Percentiles rank a stretch among this genome's conserved stretches.
These are phyloP conservation scores for Hippoglossus hippoglossus DNA, from an alignment of 2,797 vertebrate species.

Conservation along the genomic window DNA sequence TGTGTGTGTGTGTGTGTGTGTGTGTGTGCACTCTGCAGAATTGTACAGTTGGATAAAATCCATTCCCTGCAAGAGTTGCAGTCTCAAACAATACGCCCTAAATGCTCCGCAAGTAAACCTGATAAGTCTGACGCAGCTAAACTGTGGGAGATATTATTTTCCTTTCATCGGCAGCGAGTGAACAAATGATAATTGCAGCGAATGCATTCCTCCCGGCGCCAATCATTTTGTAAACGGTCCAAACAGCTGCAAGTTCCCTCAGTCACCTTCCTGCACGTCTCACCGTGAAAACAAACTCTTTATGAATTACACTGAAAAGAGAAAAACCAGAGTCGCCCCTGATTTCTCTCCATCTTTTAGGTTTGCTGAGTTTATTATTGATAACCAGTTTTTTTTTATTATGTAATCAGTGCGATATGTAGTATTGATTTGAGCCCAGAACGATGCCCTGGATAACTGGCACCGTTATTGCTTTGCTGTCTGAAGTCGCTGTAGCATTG, in stretches of 20 bases:
- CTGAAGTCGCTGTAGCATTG: background rate
- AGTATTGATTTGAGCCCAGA: slow-evolving; percentile 34
- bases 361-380: slow-evolving; percentile 25
- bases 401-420: slow-evolving; percentile 7
- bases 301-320: background rate
- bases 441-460: background rate
- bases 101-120: slow-evolving; percentile 68
- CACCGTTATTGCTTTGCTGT: background rate
- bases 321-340: background rate
- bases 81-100: slow-evolving; percentile 69
- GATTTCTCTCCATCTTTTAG: background rate
- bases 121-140: slow-evolving; percentile 66
- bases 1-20: too few species aligned
- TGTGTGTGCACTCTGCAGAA: slow-evolving; percentile 29
- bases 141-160: slow-evolving; percentile 65
- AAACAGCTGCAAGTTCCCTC: slow-evolving; percentile 59
- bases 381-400: slow-evolving; percentile 21
- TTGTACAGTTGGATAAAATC: slow-evolving; percentile 58
- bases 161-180: slow-evolving; percentile 58
- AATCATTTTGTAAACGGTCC: slow-evolving; percentile 59
- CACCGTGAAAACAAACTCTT: slow-evolving; percentile 11
- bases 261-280: slow-evolving; percentile 19
- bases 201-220: slow-evolving; percentile 62
- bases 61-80: slow-evolving; percentile 67
- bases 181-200: slow-evolving; percentile 71